Evolutionary conservation across 2,113 vertebrate species (phyloP), one percentile per base, ranked within the genome.

Genomic region (Sclerurus mexicanus): DNA sequence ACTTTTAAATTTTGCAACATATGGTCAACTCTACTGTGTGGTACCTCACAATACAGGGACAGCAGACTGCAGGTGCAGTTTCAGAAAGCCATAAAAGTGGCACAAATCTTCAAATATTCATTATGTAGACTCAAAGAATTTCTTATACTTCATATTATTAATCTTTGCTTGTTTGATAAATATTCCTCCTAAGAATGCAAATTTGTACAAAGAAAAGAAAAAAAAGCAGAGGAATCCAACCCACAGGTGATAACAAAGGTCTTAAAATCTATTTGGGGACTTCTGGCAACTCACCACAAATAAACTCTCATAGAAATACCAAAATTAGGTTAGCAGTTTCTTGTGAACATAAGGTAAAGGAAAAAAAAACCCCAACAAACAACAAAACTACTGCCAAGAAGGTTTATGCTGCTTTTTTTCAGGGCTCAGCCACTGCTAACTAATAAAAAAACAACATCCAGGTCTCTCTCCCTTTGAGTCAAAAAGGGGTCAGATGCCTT

Each of bases 311-410:
- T 1, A 84, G 60, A 60, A 93, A 75, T 13, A 81, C 14, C 31
- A 82, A 78, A 96, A 91, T 33, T 78, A 94, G 84, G 79, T 90
- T 77, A 90, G 58, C 49, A 83, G 58, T 73, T 93, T 83, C 71
- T 93, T 53, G 25, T 42, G 42, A 91, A 86, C 19, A 71, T 53
- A 60, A 93, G 37, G 74, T 49, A 85, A 60, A 50, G 14, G 16
- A 12, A 30, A 68, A 53, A 59, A 27, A 35, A 5, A 20, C 23
- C n/a, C n/a, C n/a, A 22, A 53, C 46, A 7, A 49, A 23, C 50
- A 52, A 55, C 12, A 47, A 12, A 87, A 67, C 35, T 69, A 46
- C 23, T 50, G 40, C n/a, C 84, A 89, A 84, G 58, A 64, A 79
- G 9, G 14, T 56, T 66, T 80, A 69, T 23, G 35, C 25, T 58